Evolutionary conservation across 2,797 vertebrate genomes (phyloP), one percentile per base, ranked within the genome.

Genomic region (Somateria mollissima): DNA sequence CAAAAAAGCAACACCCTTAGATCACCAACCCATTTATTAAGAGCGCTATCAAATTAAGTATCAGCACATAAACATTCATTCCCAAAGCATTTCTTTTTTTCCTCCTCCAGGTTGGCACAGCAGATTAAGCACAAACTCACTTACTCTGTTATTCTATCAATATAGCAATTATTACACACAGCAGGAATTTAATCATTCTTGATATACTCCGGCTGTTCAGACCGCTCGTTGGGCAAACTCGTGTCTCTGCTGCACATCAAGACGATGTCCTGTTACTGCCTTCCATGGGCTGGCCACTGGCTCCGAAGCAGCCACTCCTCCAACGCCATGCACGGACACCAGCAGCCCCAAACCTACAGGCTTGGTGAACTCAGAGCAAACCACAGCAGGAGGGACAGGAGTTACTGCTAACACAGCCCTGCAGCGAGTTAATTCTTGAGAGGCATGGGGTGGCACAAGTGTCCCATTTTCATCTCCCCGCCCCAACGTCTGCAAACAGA

Each of bases 111-210:
- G 73, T 78, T 94, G 81, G 88, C 90, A 64, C 25, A 86, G 85
- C 74, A 97, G 94, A 92, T 90, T 91, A 94, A 87, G 67, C 66
- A 78, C 84, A 92, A 91, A 91, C 87, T 86, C 84, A 91, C 67
- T 84, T 64, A 79, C 43, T 74, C 70, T 15, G 9, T 45, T 86
- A 76, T 75, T 91, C 87, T 84, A 79, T 79, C 94, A 78, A 66
- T 83, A 79, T 13, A 91, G 89, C 89, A 94, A 94, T 95, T 95
- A 95, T 66, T 87, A 72, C 21, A 86, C 91, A 85, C 94, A 96
- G 94, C 87, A 92, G 92, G 91, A 95, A 90, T 88, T 91, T 76
- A 95, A 93, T 88, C 91, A 73, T 77, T 79, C 80, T 20, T 75
- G 81, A 66, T 37, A 51, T 3, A 43, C n/a, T 77, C 39, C 7